Percentiles rank a stretch among this genome's conserved stretches.
These are phyloP conservation scores for Falco novaeseelandiae DNA, from an alignment of 2,797 vertebrate genomes.

Conservation along the genomic window DNA sequence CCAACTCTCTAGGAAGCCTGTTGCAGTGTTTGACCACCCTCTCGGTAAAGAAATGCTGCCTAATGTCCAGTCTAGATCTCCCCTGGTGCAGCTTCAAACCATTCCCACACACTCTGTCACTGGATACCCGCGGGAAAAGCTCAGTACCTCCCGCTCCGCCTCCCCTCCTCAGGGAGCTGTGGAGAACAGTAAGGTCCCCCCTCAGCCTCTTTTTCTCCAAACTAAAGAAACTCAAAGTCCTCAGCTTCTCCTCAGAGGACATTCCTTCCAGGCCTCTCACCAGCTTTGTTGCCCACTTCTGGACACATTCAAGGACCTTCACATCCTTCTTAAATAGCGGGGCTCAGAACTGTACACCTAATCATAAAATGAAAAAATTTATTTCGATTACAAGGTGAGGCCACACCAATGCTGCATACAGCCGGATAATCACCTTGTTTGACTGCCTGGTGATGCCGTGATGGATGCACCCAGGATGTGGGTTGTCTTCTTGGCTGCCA, in stretches of 20 bases:
- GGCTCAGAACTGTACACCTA: background rate
- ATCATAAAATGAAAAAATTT: no score
- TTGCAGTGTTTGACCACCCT: background rate
- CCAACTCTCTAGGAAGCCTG: background rate
- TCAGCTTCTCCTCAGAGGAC: background rate
- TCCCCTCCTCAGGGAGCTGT: background rate
- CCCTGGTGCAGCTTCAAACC: background rate
- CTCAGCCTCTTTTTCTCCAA: background rate
- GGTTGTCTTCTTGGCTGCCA: background rate
- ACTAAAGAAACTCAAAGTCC: background rate
- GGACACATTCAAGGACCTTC: background rate
- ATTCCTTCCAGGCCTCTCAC: background rate
- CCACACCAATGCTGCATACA: accelerated
- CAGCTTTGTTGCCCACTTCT: background rate
- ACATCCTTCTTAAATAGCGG: background rate
- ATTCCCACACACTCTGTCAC: accelerated
- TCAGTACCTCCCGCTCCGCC: background rate
- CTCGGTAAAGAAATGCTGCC: background rate
- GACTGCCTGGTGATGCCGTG: background rate
- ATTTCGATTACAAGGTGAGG: accelerated
- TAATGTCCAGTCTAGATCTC: background rate
- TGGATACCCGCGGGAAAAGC: background rate
- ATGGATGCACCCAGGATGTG: background rate
- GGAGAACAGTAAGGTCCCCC: background rate
- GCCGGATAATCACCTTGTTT: background rate